Evolutionary conservation across 1,140 invertebrate genomes (phyloP).

Genomic region (Cotesia vestalis): DNA sequence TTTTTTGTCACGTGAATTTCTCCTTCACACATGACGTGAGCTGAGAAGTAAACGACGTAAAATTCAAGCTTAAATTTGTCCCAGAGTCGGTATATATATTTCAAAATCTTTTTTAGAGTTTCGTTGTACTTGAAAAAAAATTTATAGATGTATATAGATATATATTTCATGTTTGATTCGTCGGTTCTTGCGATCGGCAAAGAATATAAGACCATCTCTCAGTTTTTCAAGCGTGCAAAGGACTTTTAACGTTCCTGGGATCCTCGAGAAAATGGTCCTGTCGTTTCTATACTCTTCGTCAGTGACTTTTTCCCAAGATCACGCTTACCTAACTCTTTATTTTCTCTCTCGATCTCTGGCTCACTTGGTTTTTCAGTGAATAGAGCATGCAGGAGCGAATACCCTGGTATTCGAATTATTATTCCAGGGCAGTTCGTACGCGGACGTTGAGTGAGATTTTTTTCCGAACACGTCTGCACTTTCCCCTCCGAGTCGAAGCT

Average conservation of each 20-base stretch:
- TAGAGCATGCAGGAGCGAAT: neutral
- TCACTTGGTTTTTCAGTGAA: neutral
- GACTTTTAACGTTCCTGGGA: conserved; percentile 1
- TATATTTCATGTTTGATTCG: neutral
- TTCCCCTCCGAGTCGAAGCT: conserved; percentile 1
- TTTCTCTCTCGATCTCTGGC: neutral
- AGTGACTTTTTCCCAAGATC: too few species aligned
- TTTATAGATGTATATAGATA: neutral
- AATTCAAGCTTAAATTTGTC: too few species aligned
- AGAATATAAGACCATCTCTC: neutral
- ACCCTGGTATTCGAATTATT: conserved; percentile 20
- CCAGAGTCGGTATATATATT: too few species aligned
- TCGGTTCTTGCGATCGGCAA: neutral
- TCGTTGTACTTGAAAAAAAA: too few species aligned
- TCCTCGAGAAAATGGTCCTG: conserved; percentile 13
- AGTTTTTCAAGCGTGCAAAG: conserved; percentile 9
- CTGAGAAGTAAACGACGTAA: too few species aligned
- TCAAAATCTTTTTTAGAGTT: too few species aligned
- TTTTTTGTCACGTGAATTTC: neutral
- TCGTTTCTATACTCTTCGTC: neutral
- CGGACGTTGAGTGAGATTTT: conserved; percentile 29
- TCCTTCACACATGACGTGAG: neutral
- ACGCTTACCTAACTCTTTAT: too few species aligned
- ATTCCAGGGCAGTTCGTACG: conserved; percentile 22
- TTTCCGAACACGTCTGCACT: conserved; percentile 29